Evolutionary conservation across 2,888 invertebrate species (phyloP).

Genomic region (Cerceris rybyensis): DNA sequence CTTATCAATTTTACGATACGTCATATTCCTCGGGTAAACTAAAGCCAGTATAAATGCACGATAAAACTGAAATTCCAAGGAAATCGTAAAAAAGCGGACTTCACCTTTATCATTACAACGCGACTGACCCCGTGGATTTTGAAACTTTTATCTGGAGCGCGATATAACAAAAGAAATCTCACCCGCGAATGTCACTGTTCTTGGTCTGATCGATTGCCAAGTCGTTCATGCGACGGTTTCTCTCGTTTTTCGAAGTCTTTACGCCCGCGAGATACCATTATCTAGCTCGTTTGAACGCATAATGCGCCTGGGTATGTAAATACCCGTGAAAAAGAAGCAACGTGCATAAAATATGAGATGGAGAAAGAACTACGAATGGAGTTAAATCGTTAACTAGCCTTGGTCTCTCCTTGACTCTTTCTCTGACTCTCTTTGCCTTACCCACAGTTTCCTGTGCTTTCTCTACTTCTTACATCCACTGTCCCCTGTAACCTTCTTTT

Average conservation of each 20-base stretch:
- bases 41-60: too few relatives aligned
- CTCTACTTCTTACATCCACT: too few relatives aligned
- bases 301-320: slow-evolving; percentile 13
- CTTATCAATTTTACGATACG: too few relatives aligned
- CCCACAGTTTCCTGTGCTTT: too few relatives aligned
- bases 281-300: not conserved
- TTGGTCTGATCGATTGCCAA: slow-evolving; percentile 8
- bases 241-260: not conserved
- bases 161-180: slow-evolving; percentile 1
- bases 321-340: slow-evolving; percentile 8
- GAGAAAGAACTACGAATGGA: not conserved
- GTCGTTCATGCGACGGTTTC: slow-evolving; percentile 5
- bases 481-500: too few relatives aligned
- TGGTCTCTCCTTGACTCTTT: not conserved
- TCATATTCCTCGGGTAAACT: too few relatives aligned
- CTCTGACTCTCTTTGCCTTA: not conserved
- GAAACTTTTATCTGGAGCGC: too few relatives aligned
- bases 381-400: slow-evolving; percentile 25
- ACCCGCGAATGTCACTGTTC: slow-evolving; percentile 1
- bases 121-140: too few relatives aligned
- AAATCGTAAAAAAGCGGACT: too few relatives aligned
- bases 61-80: too few relatives aligned
- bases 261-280: not conserved
- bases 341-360: slow-evolving; percentile 6
- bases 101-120: too few relatives aligned